Evolutionary conservation across 1,140 invertebrate species (phyloP).

Genomic region (Bombus waltoni): DNA sequence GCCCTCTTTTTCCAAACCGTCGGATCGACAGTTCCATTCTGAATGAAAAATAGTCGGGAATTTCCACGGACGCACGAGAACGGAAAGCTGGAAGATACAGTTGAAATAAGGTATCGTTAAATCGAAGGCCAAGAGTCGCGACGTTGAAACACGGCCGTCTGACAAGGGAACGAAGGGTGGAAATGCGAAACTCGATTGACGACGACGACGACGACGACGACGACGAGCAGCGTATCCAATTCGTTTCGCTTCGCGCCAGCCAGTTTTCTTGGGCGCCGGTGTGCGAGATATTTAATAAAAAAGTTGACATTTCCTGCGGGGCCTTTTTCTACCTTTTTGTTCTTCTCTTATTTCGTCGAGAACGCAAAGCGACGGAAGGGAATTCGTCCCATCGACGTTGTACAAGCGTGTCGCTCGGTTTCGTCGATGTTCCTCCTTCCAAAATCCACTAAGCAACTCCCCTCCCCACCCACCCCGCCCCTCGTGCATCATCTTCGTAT

Average conservation of each 20-base stretch:
- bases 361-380: neutral
- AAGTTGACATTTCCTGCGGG: conserved; percentile 65
- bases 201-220: neutral
- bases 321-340: conserved; percentile 7
- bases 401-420: neutral
- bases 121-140: conserved; percentile 20
- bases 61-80: neutral
- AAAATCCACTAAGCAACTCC: no score
- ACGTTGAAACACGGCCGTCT: neutral
- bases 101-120: conserved; percentile 6
- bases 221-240: conserved; percentile 38
- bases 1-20: neutral
- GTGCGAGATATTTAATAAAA: conserved; percentile 67
- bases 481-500: conserved; percentile 8
- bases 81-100: neutral
- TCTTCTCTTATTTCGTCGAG: neutral
- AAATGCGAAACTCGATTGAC: conserved; percentile 40
- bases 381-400: neutral
- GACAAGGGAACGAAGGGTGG: neutral
- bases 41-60: neutral
- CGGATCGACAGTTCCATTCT: neutral
- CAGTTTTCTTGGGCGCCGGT: conserved; percentile 36
- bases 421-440: neutral
- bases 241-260: conserved; percentile 39
- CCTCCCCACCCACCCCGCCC: no score